Evolutionary conservation across 2,797 vertebrate genomes (phyloP).

Genomic region (Sebastes paucispinis): DNA sequence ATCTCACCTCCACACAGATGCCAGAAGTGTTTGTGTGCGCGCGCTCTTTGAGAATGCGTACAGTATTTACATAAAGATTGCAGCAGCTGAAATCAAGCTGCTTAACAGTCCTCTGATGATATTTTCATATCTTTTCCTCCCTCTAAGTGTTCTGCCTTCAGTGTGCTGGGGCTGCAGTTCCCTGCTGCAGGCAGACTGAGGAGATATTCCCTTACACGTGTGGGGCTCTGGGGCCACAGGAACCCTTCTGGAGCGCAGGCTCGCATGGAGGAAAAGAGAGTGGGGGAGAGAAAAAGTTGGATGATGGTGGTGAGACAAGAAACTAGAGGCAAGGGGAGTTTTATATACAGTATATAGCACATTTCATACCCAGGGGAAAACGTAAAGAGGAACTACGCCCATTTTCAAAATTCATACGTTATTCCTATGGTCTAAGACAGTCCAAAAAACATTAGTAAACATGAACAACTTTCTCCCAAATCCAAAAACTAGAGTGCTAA

Average conservation of each 20-base stretch:
- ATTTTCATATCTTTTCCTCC: constrained; percentile 63
- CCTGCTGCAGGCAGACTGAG: constrained; percentile 54
- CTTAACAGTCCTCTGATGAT: constrained; percentile 61
- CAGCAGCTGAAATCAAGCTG: constrained; percentile 56
- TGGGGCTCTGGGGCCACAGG: constrained; percentile 54
- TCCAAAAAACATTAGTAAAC: no score
- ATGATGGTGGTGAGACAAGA: constrained; percentile 1
- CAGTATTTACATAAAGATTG: constrained; percentile 66
- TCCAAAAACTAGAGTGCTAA: no score
- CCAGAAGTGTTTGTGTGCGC: constrained; percentile 48
- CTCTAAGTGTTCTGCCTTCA: constrained; percentile 45
- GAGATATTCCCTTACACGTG: constrained; percentile 81
- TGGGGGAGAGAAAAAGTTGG: not conserved
- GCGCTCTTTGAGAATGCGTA: constrained; percentile 31
- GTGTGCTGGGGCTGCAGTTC: constrained; percentile 46
- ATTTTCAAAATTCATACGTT: no score
- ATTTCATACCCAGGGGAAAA: not conserved
- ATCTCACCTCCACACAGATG: constrained; percentile 63
- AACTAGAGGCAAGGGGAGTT: not conserved
- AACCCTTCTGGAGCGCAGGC: constrained; percentile 74
- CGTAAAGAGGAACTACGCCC: not conserved
- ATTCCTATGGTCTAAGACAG: no score
- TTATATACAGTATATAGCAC: not conserved
- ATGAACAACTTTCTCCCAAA: no score
- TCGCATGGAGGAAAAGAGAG: constrained; percentile 65